Evolutionary conservation across 1,140 invertebrate genomes (phyloP).

Genomic region (Sycobia sp.): DNA sequence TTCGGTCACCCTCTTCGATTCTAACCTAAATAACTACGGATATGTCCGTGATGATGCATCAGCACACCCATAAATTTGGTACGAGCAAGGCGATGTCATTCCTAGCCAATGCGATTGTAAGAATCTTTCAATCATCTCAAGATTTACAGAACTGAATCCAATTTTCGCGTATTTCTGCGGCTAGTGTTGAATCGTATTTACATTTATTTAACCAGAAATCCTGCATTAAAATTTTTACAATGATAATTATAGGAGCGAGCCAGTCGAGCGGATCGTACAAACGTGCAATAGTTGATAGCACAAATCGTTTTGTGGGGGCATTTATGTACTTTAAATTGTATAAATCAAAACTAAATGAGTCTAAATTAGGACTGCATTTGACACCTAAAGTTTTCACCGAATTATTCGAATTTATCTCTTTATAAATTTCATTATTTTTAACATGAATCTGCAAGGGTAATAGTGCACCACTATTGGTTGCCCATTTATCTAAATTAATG

Average conservation of each 20-base stretch:
- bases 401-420: no score
- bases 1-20: background rate
- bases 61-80: background rate
- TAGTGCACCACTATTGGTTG: no score
- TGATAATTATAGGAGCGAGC: background rate
- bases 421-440: no score
- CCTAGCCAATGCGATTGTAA: background rate
- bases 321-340: background rate
- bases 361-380: background rate
- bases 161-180: background rate
- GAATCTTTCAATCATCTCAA: background rate
- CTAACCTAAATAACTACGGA: background rate
- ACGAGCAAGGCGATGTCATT: background rate
- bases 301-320: background rate
- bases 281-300: no score
- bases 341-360: background rate
- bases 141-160: background rate
- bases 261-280: background rate
- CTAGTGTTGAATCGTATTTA: background rate
- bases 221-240: constrained; percentile 1
- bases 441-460: no score
- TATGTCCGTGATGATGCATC: background rate
- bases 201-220: no score
- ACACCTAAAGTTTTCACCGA: background rate
- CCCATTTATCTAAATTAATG: no score